Conservation (phyloP, 2,888 invertebrate species). For the Meganola albula region DNA sequence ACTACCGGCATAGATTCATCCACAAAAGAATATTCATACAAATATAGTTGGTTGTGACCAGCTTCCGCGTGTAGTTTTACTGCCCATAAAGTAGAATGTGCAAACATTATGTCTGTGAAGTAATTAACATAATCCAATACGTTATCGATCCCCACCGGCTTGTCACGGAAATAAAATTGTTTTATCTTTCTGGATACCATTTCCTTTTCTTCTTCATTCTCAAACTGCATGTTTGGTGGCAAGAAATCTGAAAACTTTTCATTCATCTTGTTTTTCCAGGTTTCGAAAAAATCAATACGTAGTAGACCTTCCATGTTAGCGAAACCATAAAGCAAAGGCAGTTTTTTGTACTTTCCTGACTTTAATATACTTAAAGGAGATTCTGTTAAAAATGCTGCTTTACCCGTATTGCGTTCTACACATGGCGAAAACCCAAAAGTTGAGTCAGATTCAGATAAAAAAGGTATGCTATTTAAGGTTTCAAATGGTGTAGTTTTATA, state of each 20-base stretch:
- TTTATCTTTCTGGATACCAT: slow-evolving; percentile 32
- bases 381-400: slow-evolving; percentile 34
- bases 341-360: slow-evolving; percentile 30
- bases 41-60: slow-evolving; percentile 33
- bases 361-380: slow-evolving; percentile 38
- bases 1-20: slow-evolving; percentile 23
- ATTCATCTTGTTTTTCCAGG: slow-evolving; percentile 42
- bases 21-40: slow-evolving; percentile 37
- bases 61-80: slow-evolving; percentile 28
- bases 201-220: slow-evolving; percentile 29
- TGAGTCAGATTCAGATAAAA: slow-evolving; percentile 23
- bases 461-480: slow-evolving; percentile 20
- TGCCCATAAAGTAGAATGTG: slow-evolving; percentile 26
- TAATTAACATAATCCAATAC: slow-evolving; percentile 35
- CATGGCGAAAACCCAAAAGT: slow-evolving; percentile 30
- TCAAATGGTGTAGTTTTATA: slow-evolving; percentile 35
- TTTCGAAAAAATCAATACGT: slow-evolving; percentile 29
- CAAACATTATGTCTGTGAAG: slow-evolving; percentile 36
- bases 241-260: slow-evolving; percentile 47
- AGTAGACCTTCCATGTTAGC: slow-evolving; percentile 46
- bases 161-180: slow-evolving; percentile 36
- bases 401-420: slow-evolving; percentile 19
- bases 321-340: slow-evolving; percentile 45
- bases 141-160: slow-evolving; percentile 24
- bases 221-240: slow-evolving; percentile 41